Base-by-base conservation (phyloP, 2,888 invertebrate species). In the Timema cristinae region DNA sequence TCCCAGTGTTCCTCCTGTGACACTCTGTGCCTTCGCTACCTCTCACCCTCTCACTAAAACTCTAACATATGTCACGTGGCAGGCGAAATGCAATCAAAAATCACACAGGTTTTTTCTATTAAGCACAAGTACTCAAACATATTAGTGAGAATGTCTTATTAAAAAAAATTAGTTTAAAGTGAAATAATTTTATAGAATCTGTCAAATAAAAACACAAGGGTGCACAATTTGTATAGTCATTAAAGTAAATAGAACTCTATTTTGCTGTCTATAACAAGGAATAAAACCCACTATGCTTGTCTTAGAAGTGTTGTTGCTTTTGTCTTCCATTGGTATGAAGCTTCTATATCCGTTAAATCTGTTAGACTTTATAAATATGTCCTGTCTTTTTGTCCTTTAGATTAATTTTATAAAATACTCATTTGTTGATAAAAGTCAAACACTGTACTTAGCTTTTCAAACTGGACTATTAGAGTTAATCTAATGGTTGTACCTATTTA, bases 11-110 rank as follows among this genome's bases (percentile, higher is more conserved):
- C 72, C 68, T 73, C 63, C 59, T 71, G 63, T 74, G 59, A 72
- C 72, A 72, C 72, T 73, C 74, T 75, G 74, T 75, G 74, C 74
- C 74, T 75, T 75, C 74, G 73, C 74, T 70, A 16, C 68, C 73
- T 72, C 67, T 61, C 49, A 70, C 70, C 73, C 68, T 69, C 69
- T 52, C 71, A 67, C 69, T 72, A 66, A 73, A 72, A 59, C 54
- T 13, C 54, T 13, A 11, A 59, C 8, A 63, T 48, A 63, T 63
- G 63, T 63, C 48, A 32, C 72, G 67, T 72, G 70, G 69, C 68
- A 56, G 74, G 74, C 74, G 74, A 72, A 75, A 74, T 73, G 74
- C 74, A 75, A 75, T 75, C 74, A 75, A 75, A 75, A 75, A 72
- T 73, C 59, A 71, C 68, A 73, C 50, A 68, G 67, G 69, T 63